A percentile compares a stretch with the other conserved stretches of the same genome.
phyloP scores from a whole-genome alignment of 2,113 vertebrate species.

The Catagonus wagneri region DNA sequence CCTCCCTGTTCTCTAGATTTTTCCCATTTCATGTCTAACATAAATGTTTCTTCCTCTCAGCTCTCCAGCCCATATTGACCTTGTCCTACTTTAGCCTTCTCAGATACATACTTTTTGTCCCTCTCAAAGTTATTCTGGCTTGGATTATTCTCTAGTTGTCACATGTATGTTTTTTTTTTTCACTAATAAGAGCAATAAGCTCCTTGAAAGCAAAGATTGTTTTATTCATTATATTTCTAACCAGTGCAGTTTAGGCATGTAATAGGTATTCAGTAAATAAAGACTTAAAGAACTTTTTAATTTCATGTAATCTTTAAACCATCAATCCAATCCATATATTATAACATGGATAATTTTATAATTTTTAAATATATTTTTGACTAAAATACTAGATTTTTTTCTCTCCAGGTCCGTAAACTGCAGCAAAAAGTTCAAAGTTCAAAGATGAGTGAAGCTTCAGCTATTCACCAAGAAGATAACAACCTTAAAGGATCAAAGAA shows the following conservation, averaged over 20 bases:
- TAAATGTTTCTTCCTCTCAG: background rate
- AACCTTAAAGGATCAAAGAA: constrained; percentile 79
- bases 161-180: background rate
- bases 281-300: background rate
- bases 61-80: background rate
- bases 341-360: too few relatives aligned
- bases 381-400: constrained; percentile 69
- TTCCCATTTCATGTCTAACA: background rate
- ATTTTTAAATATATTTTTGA: constrained; percentile 28
- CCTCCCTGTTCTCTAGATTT: background rate
- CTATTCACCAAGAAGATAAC: constrained; percentile 63
- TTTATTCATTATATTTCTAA: background rate
- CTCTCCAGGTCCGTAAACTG: constrained; percentile 89
- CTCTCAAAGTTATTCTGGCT: background rate
- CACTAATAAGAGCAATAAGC: background rate
- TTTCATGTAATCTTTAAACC: constrained; percentile 38
- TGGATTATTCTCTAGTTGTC: background rate
- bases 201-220: background rate
- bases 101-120: background rate
- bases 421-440: constrained; percentile 85
- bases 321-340: background rate
- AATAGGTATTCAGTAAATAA: constrained; percentile 5
- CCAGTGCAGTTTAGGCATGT: background rate
- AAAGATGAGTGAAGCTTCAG: constrained; percentile 79
- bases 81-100: background rate